Evolutionary conservation across 1,140 invertebrate species (phyloP).

Genomic region (Anthonomus grandis): DNA sequence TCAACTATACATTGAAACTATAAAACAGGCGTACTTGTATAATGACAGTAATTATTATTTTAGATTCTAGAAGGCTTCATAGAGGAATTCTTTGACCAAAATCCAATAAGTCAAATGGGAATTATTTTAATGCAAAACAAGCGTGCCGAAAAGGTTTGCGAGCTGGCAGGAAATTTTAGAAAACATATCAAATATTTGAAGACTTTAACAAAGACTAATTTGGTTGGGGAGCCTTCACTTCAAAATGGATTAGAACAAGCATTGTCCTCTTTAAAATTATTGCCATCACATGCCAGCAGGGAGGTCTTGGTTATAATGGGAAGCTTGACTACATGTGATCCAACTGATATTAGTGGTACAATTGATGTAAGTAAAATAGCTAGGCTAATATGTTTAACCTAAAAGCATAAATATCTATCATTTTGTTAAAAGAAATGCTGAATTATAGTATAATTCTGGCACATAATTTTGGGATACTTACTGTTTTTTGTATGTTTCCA

Average conservation of each 20-base stretch:
- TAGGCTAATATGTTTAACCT: no score
- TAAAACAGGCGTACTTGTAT: no score
- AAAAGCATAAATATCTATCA: no score
- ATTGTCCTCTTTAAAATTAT: constrained; percentile 76
- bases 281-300: constrained; percentile 90
- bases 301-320: constrained; percentile 91
- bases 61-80: constrained; percentile 91
- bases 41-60: no score
- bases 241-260: constrained; percentile 93
- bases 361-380: constrained; percentile 78
- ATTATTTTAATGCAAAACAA: constrained; percentile 91
- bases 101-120: constrained; percentile 96
- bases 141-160: constrained; percentile 86
- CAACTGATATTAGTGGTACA: constrained; percentile 84
- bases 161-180: constrained; percentile 81
- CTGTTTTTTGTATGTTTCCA: no score
- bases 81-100: constrained; percentile 97
- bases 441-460: no score
- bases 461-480: no score
- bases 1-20: no score
- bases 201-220: constrained; percentile 57
- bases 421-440: no score
- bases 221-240: constrained; percentile 87
- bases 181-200: constrained; percentile 72
- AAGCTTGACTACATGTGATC: constrained; percentile 95